Evolutionary conservation across 2,113 vertebrate species (phyloP), one percentile per base, ranked within the genome.

Genomic region (Harpagus bidentatus): DNA sequence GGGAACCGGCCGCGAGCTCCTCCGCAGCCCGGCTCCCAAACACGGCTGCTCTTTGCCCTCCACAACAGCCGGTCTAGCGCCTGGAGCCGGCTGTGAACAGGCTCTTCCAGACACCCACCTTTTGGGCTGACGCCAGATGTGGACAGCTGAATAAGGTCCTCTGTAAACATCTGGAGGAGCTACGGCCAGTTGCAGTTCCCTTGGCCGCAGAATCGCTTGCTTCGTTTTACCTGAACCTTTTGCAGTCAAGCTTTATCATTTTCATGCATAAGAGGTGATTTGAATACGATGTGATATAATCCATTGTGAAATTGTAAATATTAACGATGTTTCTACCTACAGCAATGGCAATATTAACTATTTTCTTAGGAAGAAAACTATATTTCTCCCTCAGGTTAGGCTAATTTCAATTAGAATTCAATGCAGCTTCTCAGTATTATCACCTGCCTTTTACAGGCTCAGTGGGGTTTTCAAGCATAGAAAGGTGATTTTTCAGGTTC

Each of bases 401-500:
- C 25, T 80, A 50, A 62, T 65, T 90, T 58, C 34, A 58, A 7
- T 78, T 92, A 80, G 40, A 80, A 92, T 88, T 91, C 70, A 88
- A 12, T 38, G n/a, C 38, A 83, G 13, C 26, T 93, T 86, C 11
- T 47, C 55, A 77, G 29, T 21, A 14, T 65, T 87, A 47, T 67
- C 77, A 85, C 23, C 25, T 40, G n/a, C 14, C 25, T 91, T 89
- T 96, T 89, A 77, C 61, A 95, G n/a, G 36, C 62, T 86, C 73
- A 16, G 36, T 56, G 66, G 32, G 23, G 26, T n/a, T 88, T 90
- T 70, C 58, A 58, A 59, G 67, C 19, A 93, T 5, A 56, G n/a
- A 50, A 72, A 80, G 15, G 48, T 65, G 21, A 79, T 90, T 85
- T 85, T 48, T 65, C 78, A 92, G 48, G 22, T 77, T 82, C 45